Evolutionary conservation across 1,140 invertebrate genomes (phyloP), one percentile per base, ranked within the genome.

Genomic region (Matsumurasca onukii): DNA sequence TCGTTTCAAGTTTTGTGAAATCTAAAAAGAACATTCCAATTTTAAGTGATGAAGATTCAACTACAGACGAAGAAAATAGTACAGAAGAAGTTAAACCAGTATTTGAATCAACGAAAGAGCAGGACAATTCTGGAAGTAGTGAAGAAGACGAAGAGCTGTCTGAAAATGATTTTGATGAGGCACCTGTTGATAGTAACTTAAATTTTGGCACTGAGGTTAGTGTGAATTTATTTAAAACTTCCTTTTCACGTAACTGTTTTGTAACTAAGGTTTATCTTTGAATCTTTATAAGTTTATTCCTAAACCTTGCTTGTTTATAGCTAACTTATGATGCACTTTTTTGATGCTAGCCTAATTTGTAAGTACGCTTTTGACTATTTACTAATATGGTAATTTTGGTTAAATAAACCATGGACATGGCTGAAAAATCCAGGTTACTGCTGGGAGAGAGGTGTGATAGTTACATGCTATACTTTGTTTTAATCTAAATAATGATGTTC

Each of bases 51-150:
- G 52, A 57, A 57, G 66, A 68, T 29, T 39, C 39, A 1, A 24
- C 1, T 3, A 34, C 66, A 5, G 66, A 25, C 15, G 66, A 68
- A 31, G 66, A 68, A 30, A 31, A 31, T 67, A 31, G 24, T 27
- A 1, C 29, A 31, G 30, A 31, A 31, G 65, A 13, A 2, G 31
- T 20, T 39, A 68, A 24, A 3, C 15, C 5, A 22, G 25, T 13
- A 9, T 13, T 5, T 29, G 3, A 25, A 27, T 5, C 22, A 27
- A 3, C 9, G 5, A 27, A 59, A 3, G 55, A 27, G 55, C 3
- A 52, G 22, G 5, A 20, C 20, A 20, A n/a, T n/a, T 5, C 5
- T 52, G 34, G 17, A 9, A 9, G 5, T 39, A 22, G 3, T 52
- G 5, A 3, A 12, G 49, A 52, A 52, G 34, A 52, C 20, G 20